Percentiles rank a stretch among this genome's conserved stretches.
These are phyloP conservation scores for Fundulus diaphanus DNA, from an alignment of 2,797 vertebrate genomes.

Conservation along the genomic window DNA sequence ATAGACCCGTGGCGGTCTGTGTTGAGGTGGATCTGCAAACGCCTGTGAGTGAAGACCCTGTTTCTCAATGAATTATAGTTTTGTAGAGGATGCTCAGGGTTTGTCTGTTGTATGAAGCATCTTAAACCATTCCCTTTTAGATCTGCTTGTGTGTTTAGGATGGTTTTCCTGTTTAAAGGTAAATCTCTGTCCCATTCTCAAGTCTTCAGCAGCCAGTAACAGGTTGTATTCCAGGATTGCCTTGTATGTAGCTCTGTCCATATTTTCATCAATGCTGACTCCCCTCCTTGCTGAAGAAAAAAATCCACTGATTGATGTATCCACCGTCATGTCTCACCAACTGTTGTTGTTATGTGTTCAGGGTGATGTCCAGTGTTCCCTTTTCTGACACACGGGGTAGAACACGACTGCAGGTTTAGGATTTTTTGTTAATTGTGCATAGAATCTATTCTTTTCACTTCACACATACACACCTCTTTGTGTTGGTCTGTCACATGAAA, in stretches of 20 bases:
- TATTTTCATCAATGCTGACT: neutral
- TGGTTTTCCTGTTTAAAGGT: too few species aligned
- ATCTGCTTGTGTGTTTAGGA: too few species aligned
- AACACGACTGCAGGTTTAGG: neutral
- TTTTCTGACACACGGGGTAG: neutral
- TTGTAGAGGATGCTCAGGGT: too few species aligned
- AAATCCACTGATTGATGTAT: neutral
- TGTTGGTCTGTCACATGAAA: neutral
- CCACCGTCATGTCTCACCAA: neutral
- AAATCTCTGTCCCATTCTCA: too few species aligned
- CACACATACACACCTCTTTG: neutral
- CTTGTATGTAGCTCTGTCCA: neutral
- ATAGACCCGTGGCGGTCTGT: too few species aligned
- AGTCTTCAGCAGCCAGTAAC: too few species aligned
- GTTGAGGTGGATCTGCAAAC: too few species aligned
- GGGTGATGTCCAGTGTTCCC: neutral
- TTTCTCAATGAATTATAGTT: too few species aligned
- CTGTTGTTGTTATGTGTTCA: neutral
- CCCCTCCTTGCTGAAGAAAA: neutral
- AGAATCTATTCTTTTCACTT: neutral
- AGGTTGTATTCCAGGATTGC: neutral
- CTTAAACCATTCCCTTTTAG: too few species aligned
- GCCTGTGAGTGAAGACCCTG: too few species aligned
- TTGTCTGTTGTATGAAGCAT: too few species aligned
- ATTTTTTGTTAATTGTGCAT: neutral